Percentiles rank a stretch among this genome's conserved stretches.
Evolutionary conservation across 2,888 invertebrate genomes (phyloP).

Genomic region (Drosophila putrida): DNA sequence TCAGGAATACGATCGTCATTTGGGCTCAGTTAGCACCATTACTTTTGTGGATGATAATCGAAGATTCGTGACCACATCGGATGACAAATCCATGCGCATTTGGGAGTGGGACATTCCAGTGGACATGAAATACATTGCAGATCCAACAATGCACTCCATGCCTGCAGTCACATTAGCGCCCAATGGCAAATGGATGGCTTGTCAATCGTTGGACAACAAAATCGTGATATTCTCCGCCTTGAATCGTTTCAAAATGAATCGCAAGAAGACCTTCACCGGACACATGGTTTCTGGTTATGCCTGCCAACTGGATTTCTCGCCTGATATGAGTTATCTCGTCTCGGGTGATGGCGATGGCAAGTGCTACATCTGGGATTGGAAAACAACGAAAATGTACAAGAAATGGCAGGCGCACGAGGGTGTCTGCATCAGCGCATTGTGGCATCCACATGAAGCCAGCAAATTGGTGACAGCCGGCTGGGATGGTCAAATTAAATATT

Average conservation of each 20-base stretch:
- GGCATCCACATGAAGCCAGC: slow-evolving; percentile 99
- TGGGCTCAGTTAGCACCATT: slow-evolving; percentile 99
- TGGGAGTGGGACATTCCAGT: slow-evolving; percentile 99
- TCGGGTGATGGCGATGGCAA: slow-evolving; percentile 99
- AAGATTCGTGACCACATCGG: slow-evolving; percentile 98
- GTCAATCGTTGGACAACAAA: slow-evolving; percentile 99
- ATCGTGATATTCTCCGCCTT: slow-evolving; percentile 98
- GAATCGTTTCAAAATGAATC: slow-evolving; percentile 98
- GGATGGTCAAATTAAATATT: slow-evolving; percentile 99
- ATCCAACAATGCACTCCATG: slow-evolving; percentile 99
- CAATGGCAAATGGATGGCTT: slow-evolving; percentile 99
- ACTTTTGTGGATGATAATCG: slow-evolving; percentile 99
- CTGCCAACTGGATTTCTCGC: slow-evolving; percentile 98
- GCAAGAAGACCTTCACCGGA: slow-evolving; percentile 98
- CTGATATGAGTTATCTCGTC: slow-evolving; percentile 99
- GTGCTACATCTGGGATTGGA: slow-evolving; percentile 99
- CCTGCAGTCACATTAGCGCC: slow-evolving; percentile 98
- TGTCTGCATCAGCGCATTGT: slow-evolving; percentile 96
- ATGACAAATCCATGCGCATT: slow-evolving; percentile 98
- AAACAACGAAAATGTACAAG: slow-evolving; percentile 98
- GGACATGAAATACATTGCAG: slow-evolving; percentile 99
- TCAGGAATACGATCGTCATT: slow-evolving; percentile 99
- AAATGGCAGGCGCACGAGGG: slow-evolving; percentile 99
- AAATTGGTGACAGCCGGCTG: slow-evolving; percentile 99
- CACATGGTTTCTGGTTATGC: slow-evolving; percentile 99